Percentiles rank a stretch among this genome's conserved stretches.
Evolutionary conservation across 2,113 vertebrate genomes (phyloP).

Genomic region (Polypterus bichir): DNA sequence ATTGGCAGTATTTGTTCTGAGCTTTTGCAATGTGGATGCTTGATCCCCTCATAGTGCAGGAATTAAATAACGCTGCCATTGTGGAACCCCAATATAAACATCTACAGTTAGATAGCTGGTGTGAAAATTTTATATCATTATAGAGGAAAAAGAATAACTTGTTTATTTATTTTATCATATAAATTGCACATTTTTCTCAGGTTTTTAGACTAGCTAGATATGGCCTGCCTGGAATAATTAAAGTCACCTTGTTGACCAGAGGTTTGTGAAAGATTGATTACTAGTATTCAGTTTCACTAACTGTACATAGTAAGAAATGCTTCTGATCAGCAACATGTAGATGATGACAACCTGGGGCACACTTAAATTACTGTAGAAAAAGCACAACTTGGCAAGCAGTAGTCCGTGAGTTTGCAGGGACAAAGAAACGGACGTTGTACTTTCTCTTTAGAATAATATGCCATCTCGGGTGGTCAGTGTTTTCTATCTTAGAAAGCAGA

Average conservation of each 20-base stretch:
- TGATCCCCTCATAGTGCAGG: no score
- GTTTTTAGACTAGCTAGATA: background rate
- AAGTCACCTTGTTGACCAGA: background rate
- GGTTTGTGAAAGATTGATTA: constrained; percentile 1
- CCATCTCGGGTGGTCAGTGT: no score
- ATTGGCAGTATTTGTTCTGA: no score
- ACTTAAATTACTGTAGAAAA: background rate
- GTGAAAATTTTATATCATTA: background rate
- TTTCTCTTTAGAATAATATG: no score
- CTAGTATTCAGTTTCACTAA: background rate
- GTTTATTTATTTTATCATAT: background rate
- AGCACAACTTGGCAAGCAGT: background rate
- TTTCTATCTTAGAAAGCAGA: no score
- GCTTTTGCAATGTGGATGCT: no score
- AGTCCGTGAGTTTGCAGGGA: no score
- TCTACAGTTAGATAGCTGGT: no score
- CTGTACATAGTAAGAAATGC: background rate
- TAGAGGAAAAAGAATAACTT: background rate
- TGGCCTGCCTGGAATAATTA: background rate
- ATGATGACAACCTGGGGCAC: background rate
- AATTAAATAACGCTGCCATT: no score
- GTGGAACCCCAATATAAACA: no score
- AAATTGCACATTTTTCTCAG: constrained; percentile 1
- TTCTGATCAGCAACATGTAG: background rate
- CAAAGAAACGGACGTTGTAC: no score